Evolutionary conservation across 2,113 vertebrate species (phyloP).

Genomic region (Prietella phreatophila): DNA sequence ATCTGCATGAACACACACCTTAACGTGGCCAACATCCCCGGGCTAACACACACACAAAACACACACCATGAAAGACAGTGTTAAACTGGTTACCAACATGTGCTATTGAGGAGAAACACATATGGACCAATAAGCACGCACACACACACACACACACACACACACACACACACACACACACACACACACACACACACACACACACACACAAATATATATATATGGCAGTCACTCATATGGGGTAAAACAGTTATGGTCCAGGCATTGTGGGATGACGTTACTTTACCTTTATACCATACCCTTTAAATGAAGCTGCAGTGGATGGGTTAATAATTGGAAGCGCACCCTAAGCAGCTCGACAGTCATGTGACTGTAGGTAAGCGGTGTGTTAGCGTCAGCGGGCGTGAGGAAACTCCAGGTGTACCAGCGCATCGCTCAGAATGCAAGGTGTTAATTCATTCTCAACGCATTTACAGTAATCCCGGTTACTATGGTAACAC

Average conservation of each 20-base stretch:
- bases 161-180: no score
- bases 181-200: not conserved
- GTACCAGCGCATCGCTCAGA: not conserved
- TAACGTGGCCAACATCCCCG: constrained; percentile 79
- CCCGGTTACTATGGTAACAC: not conserved
- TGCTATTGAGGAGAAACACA: constrained; percentile 29
- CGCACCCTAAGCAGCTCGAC: constrained; percentile 15
- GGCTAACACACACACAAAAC: constrained; percentile 70
- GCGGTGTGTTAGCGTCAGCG: constrained; percentile 15
- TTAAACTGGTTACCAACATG: constrained; percentile 37
- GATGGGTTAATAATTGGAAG: constrained; percentile 44
- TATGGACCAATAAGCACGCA: not conserved
- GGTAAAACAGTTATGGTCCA: not conserved
- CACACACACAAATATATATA: no score
- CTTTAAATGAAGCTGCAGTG: constrained; percentile 28
- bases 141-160: not conserved
- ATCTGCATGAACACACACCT: constrained; percentile 72
- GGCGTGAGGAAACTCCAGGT: not conserved
- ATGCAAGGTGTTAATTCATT: no score
- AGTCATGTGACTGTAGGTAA: not conserved
- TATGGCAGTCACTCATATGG: not conserved
- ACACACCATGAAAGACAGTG: constrained; percentile 60
- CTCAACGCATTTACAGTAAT: no score
- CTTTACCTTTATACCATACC: constrained; percentile 26
- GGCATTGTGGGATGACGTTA: not conserved